These are phyloP conservation scores for Odontomachus brunneus DNA, from an alignment of 1,140 invertebrate species.

Conservation along the genomic window DNA sequence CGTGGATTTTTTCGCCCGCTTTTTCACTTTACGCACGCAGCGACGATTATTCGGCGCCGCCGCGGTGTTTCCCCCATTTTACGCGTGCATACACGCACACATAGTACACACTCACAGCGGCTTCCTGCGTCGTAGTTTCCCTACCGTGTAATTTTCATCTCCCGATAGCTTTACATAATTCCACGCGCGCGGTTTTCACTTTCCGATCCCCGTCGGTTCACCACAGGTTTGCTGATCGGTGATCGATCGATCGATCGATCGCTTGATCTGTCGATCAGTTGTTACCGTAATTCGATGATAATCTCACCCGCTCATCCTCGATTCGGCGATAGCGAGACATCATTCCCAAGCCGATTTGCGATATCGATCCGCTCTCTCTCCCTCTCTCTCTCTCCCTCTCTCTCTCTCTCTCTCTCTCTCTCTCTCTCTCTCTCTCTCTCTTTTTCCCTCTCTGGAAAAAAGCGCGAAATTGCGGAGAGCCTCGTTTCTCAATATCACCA, in stretches of 20 bases:
- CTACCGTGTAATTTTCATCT: conserved; percentile 57
- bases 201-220: conserved; percentile 12
- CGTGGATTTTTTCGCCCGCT: neutral
- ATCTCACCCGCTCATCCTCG: neutral
- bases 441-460: neutral
- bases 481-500: conserved; percentile 7
- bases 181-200: conserved; percentile 49
- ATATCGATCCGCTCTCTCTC: neutral
- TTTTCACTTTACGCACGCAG: conserved; percentile 7
- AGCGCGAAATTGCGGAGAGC: neutral
- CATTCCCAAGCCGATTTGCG: neutral
- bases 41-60: conserved; percentile 55
- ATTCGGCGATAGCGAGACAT: neutral
- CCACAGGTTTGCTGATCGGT: no score
- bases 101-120: neutral
- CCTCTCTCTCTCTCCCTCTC: neutral
- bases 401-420: neutral
- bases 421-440: neutral
- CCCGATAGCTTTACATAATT: conserved; percentile 22
- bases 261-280: neutral
- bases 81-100: neutral
- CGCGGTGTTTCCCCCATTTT: neutral
- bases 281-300: conserved; percentile 10
- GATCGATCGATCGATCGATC: neutral
- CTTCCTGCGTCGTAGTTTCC: conserved; percentile 20